A percentile compares a stretch with the other conserved stretches of the same genome.
Conservation (phyloP, 2,888 invertebrate genomes). For the Clepsis dumicolana region DNA sequence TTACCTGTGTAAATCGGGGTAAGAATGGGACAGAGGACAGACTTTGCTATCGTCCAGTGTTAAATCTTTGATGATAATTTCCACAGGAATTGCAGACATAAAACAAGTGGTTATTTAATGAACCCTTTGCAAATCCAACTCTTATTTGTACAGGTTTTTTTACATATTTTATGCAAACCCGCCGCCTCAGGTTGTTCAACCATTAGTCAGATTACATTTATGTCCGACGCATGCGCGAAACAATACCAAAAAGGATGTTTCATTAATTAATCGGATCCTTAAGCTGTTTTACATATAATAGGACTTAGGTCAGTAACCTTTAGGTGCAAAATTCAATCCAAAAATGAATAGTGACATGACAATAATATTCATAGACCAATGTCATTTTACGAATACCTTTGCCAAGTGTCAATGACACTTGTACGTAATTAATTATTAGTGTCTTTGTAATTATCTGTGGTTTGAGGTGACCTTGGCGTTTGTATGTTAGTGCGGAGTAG, state of each 20-base stretch:
- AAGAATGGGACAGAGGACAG: too few species aligned
- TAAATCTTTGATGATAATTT: too few species aligned
- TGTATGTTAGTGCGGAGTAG: neutral
- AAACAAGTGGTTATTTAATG: too few species aligned
- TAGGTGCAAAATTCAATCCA: conserved; percentile 14
- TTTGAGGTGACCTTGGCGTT: conserved; percentile 16
- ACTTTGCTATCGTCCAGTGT: too few species aligned
- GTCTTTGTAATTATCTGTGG: conserved; percentile 16
- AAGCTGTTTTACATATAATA: conserved; percentile 13
- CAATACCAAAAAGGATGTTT: conserved; percentile 30
- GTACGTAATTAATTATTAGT: conserved; percentile 47
- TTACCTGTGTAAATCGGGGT: too few species aligned
- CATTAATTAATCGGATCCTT: conserved; percentile 21
- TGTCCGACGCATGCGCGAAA: conserved; percentile 30
- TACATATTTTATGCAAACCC: neutral
- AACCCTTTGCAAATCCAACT: neutral
- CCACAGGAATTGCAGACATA: too few species aligned
- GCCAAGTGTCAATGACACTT: conserved; percentile 71
- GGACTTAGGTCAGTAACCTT: conserved; percentile 27
- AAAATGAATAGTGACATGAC: conserved; percentile 17
- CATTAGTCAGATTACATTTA: conserved; percentile 31
- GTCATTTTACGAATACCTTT: conserved; percentile 65
- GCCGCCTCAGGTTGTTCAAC: conserved; percentile 3
- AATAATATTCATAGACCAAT: conserved; percentile 68
- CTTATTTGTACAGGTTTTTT: neutral